Percentiles rank a stretch among this genome's conserved stretches.
Evolutionary conservation across 1,140 invertebrate species (phyloP).

Genomic region (Dendrolimus punctatus): DNA sequence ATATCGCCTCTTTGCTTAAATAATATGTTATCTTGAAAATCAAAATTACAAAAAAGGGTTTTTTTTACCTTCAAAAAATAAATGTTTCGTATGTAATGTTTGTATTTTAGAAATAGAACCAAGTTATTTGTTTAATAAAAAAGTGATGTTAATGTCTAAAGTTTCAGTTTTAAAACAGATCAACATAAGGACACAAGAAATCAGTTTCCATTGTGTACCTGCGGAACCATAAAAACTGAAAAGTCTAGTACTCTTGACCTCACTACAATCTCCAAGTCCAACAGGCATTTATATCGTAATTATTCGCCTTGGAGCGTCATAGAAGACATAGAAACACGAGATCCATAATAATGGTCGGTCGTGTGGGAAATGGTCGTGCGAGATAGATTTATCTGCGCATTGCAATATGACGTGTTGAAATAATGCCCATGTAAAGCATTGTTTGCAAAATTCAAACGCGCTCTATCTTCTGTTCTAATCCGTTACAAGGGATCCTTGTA

Average conservation of each 20-base stretch:
- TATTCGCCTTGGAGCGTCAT: constrained; percentile 16
- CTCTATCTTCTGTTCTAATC: no score
- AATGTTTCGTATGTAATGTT: no score
- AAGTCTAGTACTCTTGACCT: constrained; percentile 24
- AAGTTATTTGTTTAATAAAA: no score
- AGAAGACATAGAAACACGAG: constrained; percentile 17
- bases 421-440: constrained; percentile 11
- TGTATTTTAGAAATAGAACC: no score
- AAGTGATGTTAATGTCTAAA: no score
- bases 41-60: no score
- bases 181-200: no score
- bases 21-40: no score
- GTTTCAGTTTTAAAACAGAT: no score
- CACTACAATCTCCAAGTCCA: constrained; percentile 17
- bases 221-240: constrained; percentile 27
- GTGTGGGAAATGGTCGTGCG: constrained; percentile 38
- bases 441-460: constrained; percentile 6
- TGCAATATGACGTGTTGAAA: constrained; percentile 34
- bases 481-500: no score
- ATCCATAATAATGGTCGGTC: constrained; percentile 29
- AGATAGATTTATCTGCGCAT: constrained; percentile 23
- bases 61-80: no score
- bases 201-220: not conserved
- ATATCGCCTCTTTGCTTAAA: no score
- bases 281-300: constrained; percentile 18